Percentiles rank a stretch among this genome's conserved stretches.
Conservation (phyloP, 1,140 invertebrate species). For the Calephelis nemesis region DNA sequence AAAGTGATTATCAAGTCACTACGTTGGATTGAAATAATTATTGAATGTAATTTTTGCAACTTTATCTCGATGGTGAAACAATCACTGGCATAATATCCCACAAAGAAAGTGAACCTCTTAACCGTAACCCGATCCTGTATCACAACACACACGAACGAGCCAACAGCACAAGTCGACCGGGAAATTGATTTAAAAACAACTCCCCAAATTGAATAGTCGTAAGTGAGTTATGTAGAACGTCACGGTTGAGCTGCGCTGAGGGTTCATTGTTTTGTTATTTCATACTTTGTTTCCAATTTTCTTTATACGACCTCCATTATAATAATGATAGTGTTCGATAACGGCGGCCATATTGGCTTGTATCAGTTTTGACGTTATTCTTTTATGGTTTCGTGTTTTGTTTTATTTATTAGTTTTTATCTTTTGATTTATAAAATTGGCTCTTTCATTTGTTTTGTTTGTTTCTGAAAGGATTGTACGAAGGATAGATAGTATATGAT, state of each 20-base stretch:
- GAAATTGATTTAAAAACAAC: slow-evolving; percentile 72
- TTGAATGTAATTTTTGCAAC: too few relatives aligned
- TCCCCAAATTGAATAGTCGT: slow-evolving; percentile 64
- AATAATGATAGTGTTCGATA: slow-evolving; percentile 22
- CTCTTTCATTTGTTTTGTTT: too few relatives aligned
- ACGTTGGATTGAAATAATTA: too few relatives aligned
- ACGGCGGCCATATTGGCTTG: slow-evolving; percentile 19
- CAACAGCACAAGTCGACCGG: slow-evolving; percentile 49
- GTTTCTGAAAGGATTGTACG: too few relatives aligned
- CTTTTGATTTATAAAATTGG: background rate
- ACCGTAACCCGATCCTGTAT: slow-evolving; percentile 33
- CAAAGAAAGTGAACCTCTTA: background rate
- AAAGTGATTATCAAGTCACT: too few relatives aligned
- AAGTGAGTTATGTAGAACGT: slow-evolving; percentile 53
- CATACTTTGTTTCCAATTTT: slow-evolving; percentile 24
- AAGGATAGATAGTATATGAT: too few relatives aligned
- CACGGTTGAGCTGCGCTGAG: slow-evolving; percentile 31
- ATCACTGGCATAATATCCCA: too few relatives aligned
- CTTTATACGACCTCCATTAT: slow-evolving; percentile 20
- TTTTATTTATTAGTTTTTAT: background rate
- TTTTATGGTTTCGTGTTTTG: background rate
- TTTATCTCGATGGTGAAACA: too few relatives aligned
- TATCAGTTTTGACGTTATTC: slow-evolving; percentile 7
- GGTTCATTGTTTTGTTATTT: slow-evolving; percentile 28
- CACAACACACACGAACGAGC: slow-evolving; percentile 55